Evolutionary conservation across 2,797 vertebrate species (phyloP).

Genomic region (Apodemus agrarius): DNA sequence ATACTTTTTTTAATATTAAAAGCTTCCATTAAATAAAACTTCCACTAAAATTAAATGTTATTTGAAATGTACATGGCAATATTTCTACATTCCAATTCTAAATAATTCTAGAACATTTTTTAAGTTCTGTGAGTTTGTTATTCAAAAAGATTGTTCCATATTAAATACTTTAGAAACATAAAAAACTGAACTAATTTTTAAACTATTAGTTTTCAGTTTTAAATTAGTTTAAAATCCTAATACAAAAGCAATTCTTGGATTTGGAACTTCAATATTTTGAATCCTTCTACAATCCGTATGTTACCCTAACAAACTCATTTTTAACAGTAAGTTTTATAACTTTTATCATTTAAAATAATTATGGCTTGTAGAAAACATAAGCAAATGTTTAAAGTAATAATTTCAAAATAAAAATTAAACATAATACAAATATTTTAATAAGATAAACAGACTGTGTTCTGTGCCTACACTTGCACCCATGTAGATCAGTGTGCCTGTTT

Average conservation of each 20-base stretch:
- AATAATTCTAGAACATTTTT: constrained; percentile 6
- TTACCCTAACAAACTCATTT: background rate
- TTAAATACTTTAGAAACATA: constrained; percentile 5
- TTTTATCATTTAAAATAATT: background rate
- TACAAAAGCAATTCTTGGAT: background rate
- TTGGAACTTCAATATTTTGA: background rate
- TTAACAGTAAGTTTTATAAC: background rate
- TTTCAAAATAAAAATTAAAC: background rate
- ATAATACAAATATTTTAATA: background rate
- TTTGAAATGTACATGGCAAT: background rate
- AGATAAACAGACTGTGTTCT: background rate
- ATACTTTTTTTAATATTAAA: background rate
- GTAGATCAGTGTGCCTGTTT: too few species aligned
- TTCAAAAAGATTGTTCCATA: background rate
- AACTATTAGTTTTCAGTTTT: background rate
- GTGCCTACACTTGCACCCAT: too few species aligned
- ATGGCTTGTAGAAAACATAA: background rate
- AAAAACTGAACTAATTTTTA: constrained; percentile 41
- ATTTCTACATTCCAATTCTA: background rate
- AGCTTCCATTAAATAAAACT: constrained; percentile 21
- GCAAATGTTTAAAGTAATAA: background rate
- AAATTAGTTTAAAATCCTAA: constrained; percentile 22
- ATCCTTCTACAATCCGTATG: background rate
- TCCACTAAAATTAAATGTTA: background rate
- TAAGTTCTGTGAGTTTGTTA: background rate